Conservation (phyloP, 2,113 vertebrate genomes). For the Pedionomus torquatus region DNA sequence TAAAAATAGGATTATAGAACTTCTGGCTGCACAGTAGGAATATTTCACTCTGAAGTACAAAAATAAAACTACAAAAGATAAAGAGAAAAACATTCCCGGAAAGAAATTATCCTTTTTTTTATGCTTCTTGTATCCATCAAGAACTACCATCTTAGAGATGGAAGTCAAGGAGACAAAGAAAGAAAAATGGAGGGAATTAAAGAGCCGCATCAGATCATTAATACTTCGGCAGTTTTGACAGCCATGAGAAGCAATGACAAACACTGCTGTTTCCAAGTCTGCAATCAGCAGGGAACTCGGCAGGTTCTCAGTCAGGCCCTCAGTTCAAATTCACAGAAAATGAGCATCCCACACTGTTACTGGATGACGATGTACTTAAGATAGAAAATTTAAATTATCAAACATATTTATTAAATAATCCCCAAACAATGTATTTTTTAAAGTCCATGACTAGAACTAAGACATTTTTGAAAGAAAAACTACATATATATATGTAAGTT, state of each 20-base stretch:
- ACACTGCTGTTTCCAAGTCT: not conserved
- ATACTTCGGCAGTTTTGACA: conserved; percentile 50
- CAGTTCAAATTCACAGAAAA: not conserved
- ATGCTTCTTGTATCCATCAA: conserved; percentile 68
- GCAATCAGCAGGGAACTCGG: not conserved
- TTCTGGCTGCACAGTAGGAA: conserved; percentile 76
- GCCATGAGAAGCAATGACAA: conserved; percentile 32
- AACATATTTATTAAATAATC: not conserved
- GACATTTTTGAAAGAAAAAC: not conserved
- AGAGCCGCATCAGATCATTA: conserved; percentile 57
- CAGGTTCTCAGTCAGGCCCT: not conserved
- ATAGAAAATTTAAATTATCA: not conserved
- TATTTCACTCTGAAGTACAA: conserved; percentile 71
- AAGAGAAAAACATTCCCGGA: conserved; percentile 65
- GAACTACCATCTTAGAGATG: conserved; percentile 47
- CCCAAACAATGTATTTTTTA: not conserved
- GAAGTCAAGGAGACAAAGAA: conserved; percentile 61
- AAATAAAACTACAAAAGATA: conserved; percentile 76
- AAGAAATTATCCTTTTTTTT: conserved; percentile 76
- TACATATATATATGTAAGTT: too few relatives aligned
- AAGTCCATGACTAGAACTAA: not conserved
- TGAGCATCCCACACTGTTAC: not conserved
- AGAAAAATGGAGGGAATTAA: conserved; percentile 68
- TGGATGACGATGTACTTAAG: not conserved
- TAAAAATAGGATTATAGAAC: conserved; percentile 76